phyloP scores from a whole-genome alignment of 1,140 invertebrate genomes.

The Drosophila sturtevanti region DNA sequence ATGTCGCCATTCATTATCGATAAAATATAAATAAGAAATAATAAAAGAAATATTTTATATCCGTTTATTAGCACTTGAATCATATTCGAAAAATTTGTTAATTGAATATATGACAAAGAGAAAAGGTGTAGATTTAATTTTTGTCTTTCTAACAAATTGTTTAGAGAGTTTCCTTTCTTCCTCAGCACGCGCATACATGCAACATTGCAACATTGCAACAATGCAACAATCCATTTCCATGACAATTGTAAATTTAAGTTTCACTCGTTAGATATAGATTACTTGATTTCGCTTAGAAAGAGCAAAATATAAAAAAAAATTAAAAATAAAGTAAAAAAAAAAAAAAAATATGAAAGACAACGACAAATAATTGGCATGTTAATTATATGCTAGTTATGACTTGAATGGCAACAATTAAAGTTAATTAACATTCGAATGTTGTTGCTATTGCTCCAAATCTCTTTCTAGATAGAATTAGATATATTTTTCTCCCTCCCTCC shows the following conservation, averaged over 20 bases:
- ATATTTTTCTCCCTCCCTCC: background rate
- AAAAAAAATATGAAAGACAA: conserved; percentile 2
- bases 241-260: conserved; percentile 23
- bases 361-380: conserved; percentile 69
- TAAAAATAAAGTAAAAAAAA: conserved; percentile 5
- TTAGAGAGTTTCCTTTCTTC: background rate
- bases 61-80: too few species aligned
- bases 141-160: too few species aligned
- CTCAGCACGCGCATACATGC: background rate
- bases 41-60: too few species aligned
- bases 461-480: conserved; percentile 10
- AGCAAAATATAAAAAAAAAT: too few species aligned
- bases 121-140: too few species aligned
- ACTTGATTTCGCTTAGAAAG: conserved; percentile 59
- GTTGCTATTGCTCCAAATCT: conserved; percentile 42
- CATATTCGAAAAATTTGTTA: too few species aligned
- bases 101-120: too few species aligned
- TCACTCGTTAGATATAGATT: conserved; percentile 51
- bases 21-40: too few species aligned
- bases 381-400: conserved; percentile 72
- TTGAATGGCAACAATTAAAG: conserved; percentile 74
- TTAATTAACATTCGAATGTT: conserved; percentile 70
- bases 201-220: background rate
- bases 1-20: too few species aligned
- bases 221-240: conserved; percentile 18